Evolutionary conservation across 1,140 invertebrate species (phyloP).

Genomic region (Stenopsyche tienmushanensis): DNA sequence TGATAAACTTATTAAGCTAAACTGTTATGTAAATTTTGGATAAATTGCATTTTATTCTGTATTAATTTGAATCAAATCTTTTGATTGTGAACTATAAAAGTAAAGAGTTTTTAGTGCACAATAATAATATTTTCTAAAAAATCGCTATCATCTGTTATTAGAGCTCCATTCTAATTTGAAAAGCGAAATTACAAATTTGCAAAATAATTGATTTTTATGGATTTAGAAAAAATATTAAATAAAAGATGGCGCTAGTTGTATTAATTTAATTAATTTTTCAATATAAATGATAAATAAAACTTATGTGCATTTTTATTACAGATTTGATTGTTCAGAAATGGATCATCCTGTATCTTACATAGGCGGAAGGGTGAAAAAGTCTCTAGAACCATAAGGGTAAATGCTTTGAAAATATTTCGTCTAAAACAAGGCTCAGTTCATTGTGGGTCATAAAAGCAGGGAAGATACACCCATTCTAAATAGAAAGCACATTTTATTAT

Average conservation of each 20-base stretch:
- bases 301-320: too few relatives aligned
- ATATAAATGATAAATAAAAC: too few relatives aligned
- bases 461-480: not conserved
- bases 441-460: conserved; percentile 18
- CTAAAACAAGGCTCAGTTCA: conserved; percentile 17
- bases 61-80: not conserved
- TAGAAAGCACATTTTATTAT: not conserved
- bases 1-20: not conserved
- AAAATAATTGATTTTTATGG: not conserved
- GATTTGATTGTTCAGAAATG: too few relatives aligned
- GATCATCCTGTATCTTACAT: conserved; percentile 3
- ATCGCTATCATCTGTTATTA: too few relatives aligned
- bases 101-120: too few relatives aligned
- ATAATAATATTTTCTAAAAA: too few relatives aligned
- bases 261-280: not conserved
- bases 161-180: too few relatives aligned
- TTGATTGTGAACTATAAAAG: not conserved
- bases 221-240: not conserved
- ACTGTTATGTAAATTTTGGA: not conserved
- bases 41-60: not conserved
- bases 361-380: not conserved
- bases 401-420: conserved; percentile 26
- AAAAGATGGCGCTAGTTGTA: not conserved
- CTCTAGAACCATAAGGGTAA: not conserved
- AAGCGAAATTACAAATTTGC: too few relatives aligned